Evolutionary conservation across 2,113 vertebrate genomes (phyloP).

Genomic region (Oreamnos americanus): DNA sequence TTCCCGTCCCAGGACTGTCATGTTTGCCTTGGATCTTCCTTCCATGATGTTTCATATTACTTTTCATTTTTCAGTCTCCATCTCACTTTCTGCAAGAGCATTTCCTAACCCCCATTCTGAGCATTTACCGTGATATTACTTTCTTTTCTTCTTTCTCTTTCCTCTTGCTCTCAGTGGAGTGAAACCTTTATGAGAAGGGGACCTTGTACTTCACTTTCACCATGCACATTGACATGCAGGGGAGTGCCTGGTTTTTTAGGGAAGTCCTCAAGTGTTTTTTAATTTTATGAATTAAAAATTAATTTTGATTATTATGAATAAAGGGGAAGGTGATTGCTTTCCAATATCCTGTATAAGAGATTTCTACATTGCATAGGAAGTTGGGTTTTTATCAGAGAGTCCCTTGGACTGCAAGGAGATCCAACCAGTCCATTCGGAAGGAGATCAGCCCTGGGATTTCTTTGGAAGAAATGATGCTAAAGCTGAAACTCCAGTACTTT

Average conservation of each 20-base stretch:
- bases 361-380: neutral
- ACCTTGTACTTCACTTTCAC: neutral
- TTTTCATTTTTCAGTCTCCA: neutral
- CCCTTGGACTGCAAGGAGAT: too few relatives aligned
- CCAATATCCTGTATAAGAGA: neutral
- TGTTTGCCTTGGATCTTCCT: neutral
- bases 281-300: constrained; percentile 2
- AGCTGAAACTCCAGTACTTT: too few relatives aligned
- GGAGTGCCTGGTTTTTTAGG: neutral
- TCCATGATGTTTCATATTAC: neutral
- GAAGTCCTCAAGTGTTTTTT: neutral
- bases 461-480: too few relatives aligned
- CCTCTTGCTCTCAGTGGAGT: neutral
- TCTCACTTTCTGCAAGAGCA: neutral
- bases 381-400: neutral
- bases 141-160: constrained; percentile 2
- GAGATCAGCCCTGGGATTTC: too few relatives aligned
- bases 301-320: neutral
- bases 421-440: too few relatives aligned
- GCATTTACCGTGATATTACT: neutral
- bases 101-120: neutral
- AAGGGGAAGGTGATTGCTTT: neutral
- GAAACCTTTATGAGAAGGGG: neutral
- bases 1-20: neutral
- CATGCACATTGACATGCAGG: neutral